Percentiles rank a stretch among this genome's conserved stretches.
Evolutionary conservation across 2,113 vertebrate genomes (phyloP).

Genomic region (Coreoperca whiteheadi): DNA sequence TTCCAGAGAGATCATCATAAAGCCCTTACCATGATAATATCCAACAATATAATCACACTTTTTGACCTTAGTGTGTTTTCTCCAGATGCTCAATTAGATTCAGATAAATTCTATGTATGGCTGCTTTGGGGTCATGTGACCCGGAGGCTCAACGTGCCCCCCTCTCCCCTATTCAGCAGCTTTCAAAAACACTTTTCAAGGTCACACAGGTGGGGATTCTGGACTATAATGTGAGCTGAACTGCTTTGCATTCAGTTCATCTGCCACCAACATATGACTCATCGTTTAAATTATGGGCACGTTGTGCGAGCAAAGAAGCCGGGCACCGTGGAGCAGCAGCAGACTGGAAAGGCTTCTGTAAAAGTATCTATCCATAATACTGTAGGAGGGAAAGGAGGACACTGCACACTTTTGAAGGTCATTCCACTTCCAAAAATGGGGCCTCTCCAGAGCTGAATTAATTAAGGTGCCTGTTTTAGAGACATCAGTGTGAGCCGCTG

Average conservation of each 20-base stretch:
- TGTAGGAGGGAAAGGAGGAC: slow-evolving; percentile 68
- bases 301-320: slow-evolving; percentile 34
- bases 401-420: slow-evolving; percentile 77
- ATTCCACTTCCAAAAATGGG: slow-evolving; percentile 79
- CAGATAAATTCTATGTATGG: slow-evolving; percentile 1
- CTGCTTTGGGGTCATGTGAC: neutral
- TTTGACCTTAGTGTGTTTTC: slow-evolving; percentile 21
- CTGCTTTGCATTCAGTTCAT: slow-evolving; percentile 77
- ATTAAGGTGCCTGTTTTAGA: slow-evolving; percentile 79
- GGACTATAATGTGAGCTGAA: slow-evolving; percentile 30
- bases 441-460: slow-evolving; percentile 79
- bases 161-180: slow-evolving; percentile 9
- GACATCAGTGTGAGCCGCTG: slow-evolving; percentile 57
- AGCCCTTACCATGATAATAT: neutral
- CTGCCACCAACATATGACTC: slow-evolving; percentile 67
- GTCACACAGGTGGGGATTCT: slow-evolving; percentile 48
- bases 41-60: neutral
- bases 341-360: slow-evolving; percentile 41
- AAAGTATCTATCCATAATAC: slow-evolving; percentile 38
- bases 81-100: slow-evolving; percentile 15
- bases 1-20: neutral
- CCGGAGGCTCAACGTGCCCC: neutral
- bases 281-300: slow-evolving; percentile 74
- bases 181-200: slow-evolving; percentile 49
- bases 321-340: slow-evolving; percentile 15